phyloP scores from a whole-genome alignment of 2,888 invertebrate species.

The Amblyteles armatorius region DNA sequence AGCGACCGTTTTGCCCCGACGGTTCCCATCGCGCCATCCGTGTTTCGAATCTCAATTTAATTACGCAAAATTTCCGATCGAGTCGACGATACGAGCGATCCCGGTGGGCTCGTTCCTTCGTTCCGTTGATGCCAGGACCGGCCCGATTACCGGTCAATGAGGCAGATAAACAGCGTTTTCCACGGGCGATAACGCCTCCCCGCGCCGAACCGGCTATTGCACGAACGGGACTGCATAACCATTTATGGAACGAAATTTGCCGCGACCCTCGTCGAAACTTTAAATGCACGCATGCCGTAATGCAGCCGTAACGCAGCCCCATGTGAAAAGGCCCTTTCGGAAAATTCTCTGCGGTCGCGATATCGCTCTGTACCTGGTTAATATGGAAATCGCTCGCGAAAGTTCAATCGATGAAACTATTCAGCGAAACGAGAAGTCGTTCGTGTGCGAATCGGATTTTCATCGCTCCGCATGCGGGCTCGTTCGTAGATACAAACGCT shows the following conservation, averaged over 20 bases:
- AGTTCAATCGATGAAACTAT: slow-evolving; percentile 58
- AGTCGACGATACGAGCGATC: slow-evolving; percentile 39
- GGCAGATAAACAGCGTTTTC: slow-evolving; percentile 54
- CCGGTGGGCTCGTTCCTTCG: slow-evolving; percentile 6
- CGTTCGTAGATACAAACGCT: not conserved
- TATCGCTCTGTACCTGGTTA: slow-evolving; percentile 51
- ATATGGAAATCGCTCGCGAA: slow-evolving; percentile 51
- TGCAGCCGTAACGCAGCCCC: not conserved
- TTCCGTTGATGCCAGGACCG: slow-evolving; percentile 35
- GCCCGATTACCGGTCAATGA: slow-evolving; percentile 53
- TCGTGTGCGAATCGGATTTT: slow-evolving; percentile 37
- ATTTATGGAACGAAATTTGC: slow-evolving; percentile 35
- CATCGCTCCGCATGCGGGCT: not conserved
- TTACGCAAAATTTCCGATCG: slow-evolving; percentile 59
- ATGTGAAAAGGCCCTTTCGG: slow-evolving; percentile 7
- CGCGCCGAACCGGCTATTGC: not conserved
- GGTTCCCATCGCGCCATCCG: not conserved
- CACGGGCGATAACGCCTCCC: slow-evolving; percentile 38
- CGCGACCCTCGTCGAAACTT: slow-evolving; percentile 17
- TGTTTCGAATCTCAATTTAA: slow-evolving; percentile 58
- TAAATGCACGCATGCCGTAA: slow-evolving; percentile 28
- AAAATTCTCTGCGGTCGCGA: slow-evolving; percentile 18
- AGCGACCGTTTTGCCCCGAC: too few species aligned
- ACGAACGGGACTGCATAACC: not conserved
- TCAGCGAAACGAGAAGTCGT: slow-evolving; percentile 60